phyloP scores from a whole-genome alignment of 2,888 invertebrate genomes.

The Epistrophe grossulariae region DNA sequence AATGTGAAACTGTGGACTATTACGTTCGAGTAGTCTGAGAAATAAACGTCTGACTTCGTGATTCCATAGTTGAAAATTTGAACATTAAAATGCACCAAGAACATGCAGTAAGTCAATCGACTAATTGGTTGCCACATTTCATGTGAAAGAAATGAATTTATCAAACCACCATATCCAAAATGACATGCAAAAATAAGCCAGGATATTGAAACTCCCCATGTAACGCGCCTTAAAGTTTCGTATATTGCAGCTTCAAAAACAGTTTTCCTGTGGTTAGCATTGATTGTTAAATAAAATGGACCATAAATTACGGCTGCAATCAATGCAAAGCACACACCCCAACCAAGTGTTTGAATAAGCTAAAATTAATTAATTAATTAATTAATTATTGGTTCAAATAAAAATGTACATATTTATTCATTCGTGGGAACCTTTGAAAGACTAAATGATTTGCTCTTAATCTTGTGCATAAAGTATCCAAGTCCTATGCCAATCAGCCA shows the following conservation, averaged over 20 bases:
- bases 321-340: conserved; percentile 79
- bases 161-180: conserved; percentile 82
- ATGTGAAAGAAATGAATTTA: conserved; percentile 82
- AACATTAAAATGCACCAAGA: conserved; percentile 74
- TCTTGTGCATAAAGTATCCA: conserved; percentile 81
- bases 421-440: conserved; percentile 77
- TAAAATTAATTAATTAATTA: no score
- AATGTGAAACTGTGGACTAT: background rate
- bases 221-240: conserved; percentile 80
- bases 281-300: conserved; percentile 79
- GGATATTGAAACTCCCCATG: conserved; percentile 81
- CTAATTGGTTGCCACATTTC: conserved; percentile 81
- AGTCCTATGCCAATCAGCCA: conserved; percentile 83
- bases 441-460: conserved; percentile 77
- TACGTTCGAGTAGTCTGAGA: conserved; percentile 70
- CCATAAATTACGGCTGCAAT: conserved; percentile 81
- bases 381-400: no score
- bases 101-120: conserved; percentile 79
- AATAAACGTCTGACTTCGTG: conserved; percentile 50
- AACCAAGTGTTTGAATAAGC: conserved; percentile 79
- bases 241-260: conserved; percentile 81
- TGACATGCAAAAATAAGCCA: conserved; percentile 83
- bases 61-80: conserved; percentile 55
- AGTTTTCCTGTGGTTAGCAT: conserved; percentile 78
- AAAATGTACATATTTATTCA: no score